A percentile compares a stretch with the other conserved stretches of the same genome.
phyloP scores from a whole-genome alignment of 2,113 vertebrate species.

The Alouatta palliata region DNA sequence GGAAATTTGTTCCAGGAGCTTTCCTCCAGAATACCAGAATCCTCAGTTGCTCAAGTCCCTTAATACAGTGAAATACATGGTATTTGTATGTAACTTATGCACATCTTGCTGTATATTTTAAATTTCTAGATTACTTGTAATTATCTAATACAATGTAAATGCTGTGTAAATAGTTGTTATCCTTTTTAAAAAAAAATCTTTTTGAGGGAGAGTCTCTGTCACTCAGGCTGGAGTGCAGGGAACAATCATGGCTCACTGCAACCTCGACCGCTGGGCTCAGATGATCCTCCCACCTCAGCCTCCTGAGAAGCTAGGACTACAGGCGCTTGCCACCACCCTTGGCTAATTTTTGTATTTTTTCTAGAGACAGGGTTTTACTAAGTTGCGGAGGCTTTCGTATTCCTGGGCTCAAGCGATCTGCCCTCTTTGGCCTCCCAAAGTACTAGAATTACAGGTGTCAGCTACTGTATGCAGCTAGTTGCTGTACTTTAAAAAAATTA shows the following conservation, averaged over 20 bases:
- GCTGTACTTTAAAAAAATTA: too few species aligned
- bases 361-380: neutral
- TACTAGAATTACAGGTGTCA: too few species aligned
- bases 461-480: too few species aligned
- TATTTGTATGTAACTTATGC: neutral
- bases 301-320: neutral
- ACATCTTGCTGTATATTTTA: neutral
- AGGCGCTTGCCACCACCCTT: neutral
- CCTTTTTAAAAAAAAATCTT: neutral
- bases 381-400: neutral
- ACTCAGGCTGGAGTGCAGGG: neutral
- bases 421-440: too few species aligned
- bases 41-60: neutral
- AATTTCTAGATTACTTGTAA: neutral
- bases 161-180: neutral
- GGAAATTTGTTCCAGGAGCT: neutral
- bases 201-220: neutral
- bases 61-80: neutral
- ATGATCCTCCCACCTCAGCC: neutral
- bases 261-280: neutral
- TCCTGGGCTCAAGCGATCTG: too few species aligned
- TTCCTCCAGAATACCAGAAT: neutral
- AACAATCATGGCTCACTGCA: neutral
- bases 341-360: neutral
- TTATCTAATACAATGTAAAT: neutral